Base-by-base conservation (phyloP, 1,140 invertebrate species). In the Phocides pigmalion region DNA sequence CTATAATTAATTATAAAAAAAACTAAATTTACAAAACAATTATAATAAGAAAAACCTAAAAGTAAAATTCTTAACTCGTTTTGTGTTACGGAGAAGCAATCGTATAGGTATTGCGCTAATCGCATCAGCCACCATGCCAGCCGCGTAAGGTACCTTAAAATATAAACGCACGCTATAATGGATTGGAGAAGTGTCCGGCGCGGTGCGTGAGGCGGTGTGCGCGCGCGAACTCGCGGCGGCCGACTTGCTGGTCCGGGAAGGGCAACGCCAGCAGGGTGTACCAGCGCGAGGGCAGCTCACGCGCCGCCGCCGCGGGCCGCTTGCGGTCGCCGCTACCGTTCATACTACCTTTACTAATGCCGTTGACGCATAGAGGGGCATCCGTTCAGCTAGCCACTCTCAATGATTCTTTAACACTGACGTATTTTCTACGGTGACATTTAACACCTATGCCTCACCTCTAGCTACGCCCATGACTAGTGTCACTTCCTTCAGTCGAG, bases 161-260 rank as follows among this genome's bases (percentile, higher is more conserved):
- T 80, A 82, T 79, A 82, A 82, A 87, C 81, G 82, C 82, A 84
- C 71, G 79, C 83, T 91, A 91, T 82, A 91, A 85, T 4, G 89
- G 91, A 75, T 92, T 92, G 89, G 96, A 97, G 93, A 97, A 97
- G 92, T 96, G 96, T 70, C 96, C 96, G 65, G 96, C 96, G 75
- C 96, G 94, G 92, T 96, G 87, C 54, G 93, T 90, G 92, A 93
- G 92, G 82, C 95, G 93, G 86, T 95, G 94, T 70, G 94, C 93
- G 64, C 96, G 94, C 62, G 94, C 94, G 83, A 97, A 95, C 89
- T 97, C 96, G 63, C 97, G 93, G 70, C 96, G 92, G 64, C 96
- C 97, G 76, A 97, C 95, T 87, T 97, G 96, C 93, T 97, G 96
- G 92, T 98, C 97, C 79, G 97, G 96, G 92, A 98, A 98, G 69